These are phyloP conservation scores for Nanorana parkeri DNA, from an alignment of 2,113 vertebrate genomes.

Conservation along the genomic window DNA sequence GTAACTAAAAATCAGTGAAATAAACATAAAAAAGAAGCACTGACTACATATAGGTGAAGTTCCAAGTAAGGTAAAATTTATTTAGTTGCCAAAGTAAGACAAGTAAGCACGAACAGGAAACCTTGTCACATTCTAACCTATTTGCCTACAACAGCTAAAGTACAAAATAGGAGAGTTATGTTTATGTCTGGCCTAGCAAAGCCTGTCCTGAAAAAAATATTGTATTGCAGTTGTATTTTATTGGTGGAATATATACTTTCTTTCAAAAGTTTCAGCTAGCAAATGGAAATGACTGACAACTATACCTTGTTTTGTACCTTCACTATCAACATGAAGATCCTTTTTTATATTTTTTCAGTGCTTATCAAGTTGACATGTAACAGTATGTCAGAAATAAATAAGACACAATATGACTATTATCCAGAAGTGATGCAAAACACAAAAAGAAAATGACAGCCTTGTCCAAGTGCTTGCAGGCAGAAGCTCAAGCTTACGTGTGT, in stretches of 20 bases:
- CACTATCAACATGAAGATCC: background rate
- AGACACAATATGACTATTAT: constrained; percentile 41
- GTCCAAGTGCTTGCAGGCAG: background rate
- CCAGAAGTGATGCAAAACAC: constrained; percentile 1
- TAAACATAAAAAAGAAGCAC: no score
- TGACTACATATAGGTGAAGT: no score
- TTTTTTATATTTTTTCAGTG: constrained; percentile 6
- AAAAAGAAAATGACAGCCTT: constrained; percentile 24
- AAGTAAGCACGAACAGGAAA: no score
- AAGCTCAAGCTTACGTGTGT: background rate
- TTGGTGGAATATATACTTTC: background rate
- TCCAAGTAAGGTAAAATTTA: no score
- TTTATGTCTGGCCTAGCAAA: no score
- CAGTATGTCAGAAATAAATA: constrained; percentile 31
- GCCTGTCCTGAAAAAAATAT: no score
- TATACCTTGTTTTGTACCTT: background rate
- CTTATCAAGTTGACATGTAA: constrained; percentile 45
- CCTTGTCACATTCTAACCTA: no score
- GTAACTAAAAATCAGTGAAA: no score
- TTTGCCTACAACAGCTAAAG: no score
- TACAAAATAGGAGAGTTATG: no score
- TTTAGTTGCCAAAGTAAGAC: no score
- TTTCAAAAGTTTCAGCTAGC: background rate
- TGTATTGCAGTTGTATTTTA: background rate
- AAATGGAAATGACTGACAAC: background rate